These are phyloP conservation scores for Charaxes varanes DNA, from an alignment of 1,140 invertebrate genomes.

Conservation along the genomic window DNA sequence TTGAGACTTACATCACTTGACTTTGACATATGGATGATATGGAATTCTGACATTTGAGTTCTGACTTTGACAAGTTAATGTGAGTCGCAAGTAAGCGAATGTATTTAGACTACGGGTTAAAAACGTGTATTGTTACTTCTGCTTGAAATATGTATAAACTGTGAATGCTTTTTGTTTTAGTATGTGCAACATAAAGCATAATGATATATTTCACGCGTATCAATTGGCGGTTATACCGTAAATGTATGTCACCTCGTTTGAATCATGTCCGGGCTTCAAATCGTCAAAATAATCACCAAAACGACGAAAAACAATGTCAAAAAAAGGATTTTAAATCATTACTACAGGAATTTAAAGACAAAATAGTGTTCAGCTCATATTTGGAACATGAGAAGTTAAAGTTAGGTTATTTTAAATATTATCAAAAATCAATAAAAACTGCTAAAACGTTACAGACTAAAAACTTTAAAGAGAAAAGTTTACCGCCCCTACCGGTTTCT, in stretches of 20 bases:
- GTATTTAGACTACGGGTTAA: no score
- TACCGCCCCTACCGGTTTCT: conserved; percentile 44
- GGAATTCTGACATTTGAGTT: no score
- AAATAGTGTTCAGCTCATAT: conserved; percentile 55
- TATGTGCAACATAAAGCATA: no score
- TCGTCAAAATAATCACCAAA: conserved; percentile 4
- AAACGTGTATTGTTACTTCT: no score
- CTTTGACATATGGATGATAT: no score
- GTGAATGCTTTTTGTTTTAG: no score
- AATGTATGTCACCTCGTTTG: conserved; percentile 30
- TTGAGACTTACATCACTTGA: no score
- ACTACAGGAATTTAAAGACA: conserved; percentile 39
- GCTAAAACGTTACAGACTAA: conserved; percentile 30
- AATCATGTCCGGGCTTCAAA: conserved; percentile 26
- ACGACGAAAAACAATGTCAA: conserved; percentile 13
- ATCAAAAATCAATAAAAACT: conserved; percentile 47
- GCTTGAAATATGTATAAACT: no score
- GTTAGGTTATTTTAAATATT: conserved; percentile 62
- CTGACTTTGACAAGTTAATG: no score
- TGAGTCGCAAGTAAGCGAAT: no score
- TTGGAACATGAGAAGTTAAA: conserved; percentile 54
- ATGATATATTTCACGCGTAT: conserved; percentile 31
- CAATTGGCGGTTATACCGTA: conserved; percentile 37
- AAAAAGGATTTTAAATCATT: conserved; percentile 36
- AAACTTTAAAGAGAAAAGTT: conserved; percentile 30